Evolutionary conservation across 2,888 invertebrate genomes (phyloP).

Genomic region (Toxonevra muliebris): DNA sequence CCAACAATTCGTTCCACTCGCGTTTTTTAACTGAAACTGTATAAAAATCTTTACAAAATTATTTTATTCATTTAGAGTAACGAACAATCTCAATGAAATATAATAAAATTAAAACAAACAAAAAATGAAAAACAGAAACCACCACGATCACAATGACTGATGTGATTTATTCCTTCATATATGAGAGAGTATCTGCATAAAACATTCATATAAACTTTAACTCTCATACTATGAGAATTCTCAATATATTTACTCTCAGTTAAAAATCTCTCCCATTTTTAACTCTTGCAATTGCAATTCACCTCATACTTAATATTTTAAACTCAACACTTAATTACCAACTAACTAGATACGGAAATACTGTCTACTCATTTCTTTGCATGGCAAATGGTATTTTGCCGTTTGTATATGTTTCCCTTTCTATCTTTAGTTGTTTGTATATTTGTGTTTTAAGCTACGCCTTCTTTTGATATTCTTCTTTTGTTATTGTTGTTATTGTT

Average conservation of each 20-base stretch:
- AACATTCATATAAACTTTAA: not conserved
- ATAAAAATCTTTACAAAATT: constrained; percentile 18
- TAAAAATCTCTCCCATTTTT: not conserved
- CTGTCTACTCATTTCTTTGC: not conserved
- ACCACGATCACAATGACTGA: too few relatives aligned
- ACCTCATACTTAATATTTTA: not conserved
- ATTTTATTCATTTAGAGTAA: constrained; percentile 7
- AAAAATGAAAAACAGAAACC: constrained; percentile 1
- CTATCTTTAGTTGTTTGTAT: not conserved
- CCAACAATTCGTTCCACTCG: constrained; percentile 42
- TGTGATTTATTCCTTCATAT: not conserved
- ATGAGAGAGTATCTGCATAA: not conserved
- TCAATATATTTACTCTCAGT: not conserved
- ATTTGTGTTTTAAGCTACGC: not conserved
- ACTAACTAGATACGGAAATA: too few relatives aligned
- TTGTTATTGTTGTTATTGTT: not conserved
- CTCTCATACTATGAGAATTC: not conserved
- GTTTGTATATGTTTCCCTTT: not conserved
- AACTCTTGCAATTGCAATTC: not conserved
- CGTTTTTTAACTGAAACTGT: constrained; percentile 55
- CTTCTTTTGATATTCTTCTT: not conserved
- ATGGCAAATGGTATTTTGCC: not conserved
- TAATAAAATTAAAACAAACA: constrained; percentile 9
- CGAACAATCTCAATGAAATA: too few relatives aligned
- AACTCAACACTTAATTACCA: too few relatives aligned